A percentile compares a stretch with the other conserved stretches of the same genome.
phyloP scores from a whole-genome alignment of 1,140 invertebrate species.

The Drosophila nigrodunni region DNA sequence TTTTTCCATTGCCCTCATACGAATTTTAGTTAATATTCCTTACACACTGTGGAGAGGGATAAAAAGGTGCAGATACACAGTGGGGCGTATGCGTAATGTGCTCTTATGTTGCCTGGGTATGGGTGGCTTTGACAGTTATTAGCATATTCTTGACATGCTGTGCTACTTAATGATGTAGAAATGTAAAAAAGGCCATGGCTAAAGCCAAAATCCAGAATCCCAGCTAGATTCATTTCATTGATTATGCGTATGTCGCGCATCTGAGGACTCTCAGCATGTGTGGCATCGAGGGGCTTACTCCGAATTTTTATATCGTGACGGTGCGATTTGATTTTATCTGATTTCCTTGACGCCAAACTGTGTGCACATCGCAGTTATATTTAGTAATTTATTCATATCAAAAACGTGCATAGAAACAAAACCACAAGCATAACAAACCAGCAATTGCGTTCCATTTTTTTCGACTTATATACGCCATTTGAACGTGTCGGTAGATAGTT shows the following conservation, averaged over 20 bases:
- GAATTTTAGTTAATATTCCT: conserved; percentile 30
- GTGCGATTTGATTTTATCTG: conserved; percentile 22
- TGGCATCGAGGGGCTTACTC: background rate
- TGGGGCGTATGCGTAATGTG: conserved; percentile 26
- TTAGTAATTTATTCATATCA: conserved; percentile 73
- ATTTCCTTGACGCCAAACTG: conserved; percentile 43
- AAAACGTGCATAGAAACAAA: conserved; percentile 65
- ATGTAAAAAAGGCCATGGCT: conserved; percentile 40
- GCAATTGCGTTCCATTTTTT: background rate
- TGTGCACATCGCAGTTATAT: conserved; percentile 59
- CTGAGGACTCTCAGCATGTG: background rate
- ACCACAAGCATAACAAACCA: background rate
- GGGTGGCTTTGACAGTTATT: conserved; percentile 31
- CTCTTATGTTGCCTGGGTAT: background rate
- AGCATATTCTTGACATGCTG: conserved; percentile 64
- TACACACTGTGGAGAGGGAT: background rate
- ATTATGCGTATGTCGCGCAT: conserved; percentile 54
- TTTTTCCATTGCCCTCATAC: conserved; percentile 17
- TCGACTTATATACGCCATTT: background rate
- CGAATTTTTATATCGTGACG: conserved; percentile 20
- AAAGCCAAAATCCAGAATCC: conserved; percentile 48
- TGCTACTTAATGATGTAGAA: conserved; percentile 73
- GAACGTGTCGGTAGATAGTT: conserved; percentile 3
- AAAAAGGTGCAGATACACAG: conserved; percentile 3
- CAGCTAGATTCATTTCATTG: conserved; percentile 54